These are phyloP conservation scores for Eunapius fragilis DNA, from an alignment of 37 sponge, comb jelly and placozoan genomes.

Conservation along the genomic window DNA sequence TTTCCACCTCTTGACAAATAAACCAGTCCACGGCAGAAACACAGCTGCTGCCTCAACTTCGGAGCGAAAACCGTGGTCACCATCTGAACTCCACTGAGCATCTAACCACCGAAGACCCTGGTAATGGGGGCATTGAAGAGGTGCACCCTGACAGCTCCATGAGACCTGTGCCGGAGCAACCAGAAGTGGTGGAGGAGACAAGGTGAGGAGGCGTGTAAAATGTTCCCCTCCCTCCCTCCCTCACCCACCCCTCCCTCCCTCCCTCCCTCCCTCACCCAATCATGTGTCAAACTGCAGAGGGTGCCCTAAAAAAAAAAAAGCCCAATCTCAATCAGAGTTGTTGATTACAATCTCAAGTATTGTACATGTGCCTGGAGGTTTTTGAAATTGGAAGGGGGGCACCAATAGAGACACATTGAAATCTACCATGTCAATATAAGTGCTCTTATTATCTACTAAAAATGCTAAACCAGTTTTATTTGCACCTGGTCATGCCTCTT, in stretches of 20 bases:
- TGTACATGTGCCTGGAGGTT: too few relatives aligned
- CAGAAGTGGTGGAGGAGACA: constrained; percentile 70
- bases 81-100: background rate
- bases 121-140: constrained; percentile 11
- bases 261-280: constrained; percentile 4
- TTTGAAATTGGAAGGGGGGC: too few relatives aligned
- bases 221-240: background rate
- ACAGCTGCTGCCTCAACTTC: background rate
- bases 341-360: too few relatives aligned
- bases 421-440: too few relatives aligned
- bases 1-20: background rate
- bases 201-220: constrained; percentile 31
- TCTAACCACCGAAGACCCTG: constrained; percentile 3
- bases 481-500: too few relatives aligned
- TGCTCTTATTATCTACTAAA: too few relatives aligned
- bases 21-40: background rate
- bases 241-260: background rate
- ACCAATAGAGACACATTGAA: too few relatives aligned
- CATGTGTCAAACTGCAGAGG: too few relatives aligned
- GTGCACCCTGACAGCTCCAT: background rate
- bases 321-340: too few relatives aligned
- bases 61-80: background rate
- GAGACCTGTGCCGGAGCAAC: constrained; percentile 17
- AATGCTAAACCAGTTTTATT: too few relatives aligned
- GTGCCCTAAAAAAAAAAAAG: too few relatives aligned